Base-by-base conservation (phyloP, 2,888 invertebrate genomes). In the Lochmaea crataegi region DNA sequence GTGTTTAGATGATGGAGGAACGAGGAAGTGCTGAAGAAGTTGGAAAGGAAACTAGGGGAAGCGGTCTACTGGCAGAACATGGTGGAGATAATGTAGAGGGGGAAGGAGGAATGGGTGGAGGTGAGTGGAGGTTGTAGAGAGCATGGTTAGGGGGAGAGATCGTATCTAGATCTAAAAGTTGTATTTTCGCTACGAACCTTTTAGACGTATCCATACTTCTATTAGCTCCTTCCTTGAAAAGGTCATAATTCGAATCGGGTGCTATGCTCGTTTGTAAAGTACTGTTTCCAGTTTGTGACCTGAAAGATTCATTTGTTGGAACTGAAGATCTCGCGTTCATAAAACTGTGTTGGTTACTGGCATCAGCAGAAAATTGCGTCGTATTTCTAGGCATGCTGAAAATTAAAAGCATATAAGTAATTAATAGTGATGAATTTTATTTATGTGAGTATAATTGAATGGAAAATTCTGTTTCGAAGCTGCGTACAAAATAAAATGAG, bases 381-480 rank as follows among this genome's bases (percentile, higher is more conserved):
- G 9, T n/a, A 60, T 60, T 60, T 38, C 60, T 32, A 10, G 60
- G 12, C 60, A 26, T 60, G 18, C 60, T 60, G 26, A 60, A 60
- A 60, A 18, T 7, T 53, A 10, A 11, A 53, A 16, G 10, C 3
- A 18, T 18, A 9, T 9, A 53, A 18, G n/a, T n/a, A 22, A 22
- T 22, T 45, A 12, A 45, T 12, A 1, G 14, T 12, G 45, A 12
- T 9, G 42, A 42, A 42, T 9, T 51, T 16, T 9, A 7, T 16
- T 6, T 7, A 38, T 9, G 32, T 38, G 32, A 38, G 9, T 38
- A 7, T 38, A 38, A 2, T 7, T 7, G 7, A 38, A 7, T 7
- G 32, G 32, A 38, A 3, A 5, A 32, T 26, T 26, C 26, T 2
- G 2, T 3, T 26, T 26, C 26, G 26, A 26, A 26, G 26, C 26